phyloP scores from a whole-genome alignment of 2,888 invertebrate species.

The Notodonta dromedarius region DNA sequence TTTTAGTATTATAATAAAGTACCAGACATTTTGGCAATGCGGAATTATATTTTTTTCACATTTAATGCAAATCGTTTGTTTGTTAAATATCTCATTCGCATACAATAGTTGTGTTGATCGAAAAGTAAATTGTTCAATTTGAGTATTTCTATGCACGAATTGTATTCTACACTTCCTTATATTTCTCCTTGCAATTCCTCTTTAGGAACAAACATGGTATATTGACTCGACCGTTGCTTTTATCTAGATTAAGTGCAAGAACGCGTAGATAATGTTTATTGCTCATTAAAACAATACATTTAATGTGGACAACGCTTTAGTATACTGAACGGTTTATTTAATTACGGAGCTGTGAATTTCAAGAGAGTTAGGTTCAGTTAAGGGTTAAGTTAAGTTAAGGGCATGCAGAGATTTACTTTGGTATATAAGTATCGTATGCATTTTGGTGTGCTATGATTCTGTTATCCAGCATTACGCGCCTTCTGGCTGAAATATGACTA shows the following conservation, averaged over 20 bases:
- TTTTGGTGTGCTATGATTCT: too few species aligned
- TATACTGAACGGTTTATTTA: too few species aligned
- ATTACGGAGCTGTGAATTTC: too few species aligned
- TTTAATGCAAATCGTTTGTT: neutral
- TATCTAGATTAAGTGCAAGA: conserved; percentile 34
- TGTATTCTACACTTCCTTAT: conserved; percentile 10
- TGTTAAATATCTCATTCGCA: conserved; percentile 4
- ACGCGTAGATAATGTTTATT: conserved; percentile 26
- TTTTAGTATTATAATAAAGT: too few species aligned
- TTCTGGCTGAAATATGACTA: too few species aligned
- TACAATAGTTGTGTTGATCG: conserved; percentile 4
- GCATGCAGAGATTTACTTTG: too few species aligned
- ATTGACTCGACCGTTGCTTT: conserved; percentile 18
- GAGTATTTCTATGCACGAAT: conserved; percentile 9
- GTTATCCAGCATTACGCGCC: too few species aligned
- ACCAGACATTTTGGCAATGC: neutral
- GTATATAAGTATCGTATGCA: too few species aligned
- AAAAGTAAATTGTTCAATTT: conserved; percentile 10
- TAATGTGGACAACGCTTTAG: neutral
- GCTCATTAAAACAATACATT: conserved; percentile 13
- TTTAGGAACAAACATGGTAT: conserved; percentile 24
- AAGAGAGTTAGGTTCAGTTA: too few species aligned
- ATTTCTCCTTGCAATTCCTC: conserved; percentile 25
- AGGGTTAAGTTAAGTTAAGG: too few species aligned
- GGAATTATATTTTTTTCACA: neutral